A percentile compares a stretch with the other conserved stretches of the same genome.
Conservation (phyloP, 2,113 vertebrate genomes). For the Cinclus mexicanus region DNA sequence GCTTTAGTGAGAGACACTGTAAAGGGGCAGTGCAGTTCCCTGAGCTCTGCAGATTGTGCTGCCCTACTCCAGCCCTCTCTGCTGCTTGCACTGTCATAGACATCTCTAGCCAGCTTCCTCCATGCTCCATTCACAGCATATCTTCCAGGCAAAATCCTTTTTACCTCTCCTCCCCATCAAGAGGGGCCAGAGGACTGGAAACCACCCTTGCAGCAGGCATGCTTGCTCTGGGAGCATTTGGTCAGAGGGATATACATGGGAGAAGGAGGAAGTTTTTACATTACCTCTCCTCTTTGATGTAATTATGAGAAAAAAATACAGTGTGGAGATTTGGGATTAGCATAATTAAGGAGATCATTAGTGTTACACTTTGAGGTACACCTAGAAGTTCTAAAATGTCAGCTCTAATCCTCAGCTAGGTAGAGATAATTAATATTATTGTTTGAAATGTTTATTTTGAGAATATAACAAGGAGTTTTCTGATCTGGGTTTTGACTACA, state of each 20-base stretch:
- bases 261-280: not conserved
- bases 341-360: not conserved
- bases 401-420: not conserved
- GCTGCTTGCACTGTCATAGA: not conserved
- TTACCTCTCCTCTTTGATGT: not conserved
- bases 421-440: not conserved
- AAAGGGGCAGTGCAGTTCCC: not conserved
- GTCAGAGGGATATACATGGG: not conserved
- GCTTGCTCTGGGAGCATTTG: not conserved
- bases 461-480: not conserved
- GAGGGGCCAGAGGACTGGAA: not conserved
- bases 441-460: not conserved
- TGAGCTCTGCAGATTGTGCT: not conserved
- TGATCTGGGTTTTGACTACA: not conserved
- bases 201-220: not conserved
- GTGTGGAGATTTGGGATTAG: not conserved
- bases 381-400: not conserved
- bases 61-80: not conserved
- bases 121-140: fast-evolving
- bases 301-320: not conserved
- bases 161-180: not conserved
- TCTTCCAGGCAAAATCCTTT: not conserved
- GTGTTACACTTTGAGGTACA: not conserved
- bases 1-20: not conserved
- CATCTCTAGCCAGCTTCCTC: not conserved